Evolutionary conservation across 2,113 vertebrate species (phyloP).

Genomic region (Sarotherodon lohbergeri): DNA sequence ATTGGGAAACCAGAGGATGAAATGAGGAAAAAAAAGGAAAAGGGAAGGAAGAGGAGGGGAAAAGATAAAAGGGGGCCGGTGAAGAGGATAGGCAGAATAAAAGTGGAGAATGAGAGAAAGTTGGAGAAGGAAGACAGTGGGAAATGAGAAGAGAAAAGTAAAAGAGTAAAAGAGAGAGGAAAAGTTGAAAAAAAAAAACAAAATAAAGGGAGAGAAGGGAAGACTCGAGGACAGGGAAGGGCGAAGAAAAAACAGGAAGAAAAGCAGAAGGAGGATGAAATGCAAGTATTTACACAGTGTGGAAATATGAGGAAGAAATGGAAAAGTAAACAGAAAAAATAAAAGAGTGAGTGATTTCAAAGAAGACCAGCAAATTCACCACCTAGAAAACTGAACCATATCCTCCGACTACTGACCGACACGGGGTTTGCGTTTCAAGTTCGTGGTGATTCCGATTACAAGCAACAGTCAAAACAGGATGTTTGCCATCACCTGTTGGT

Average conservation of each 20-base stretch:
- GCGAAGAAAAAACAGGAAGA: background rate
- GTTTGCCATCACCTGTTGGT: slow-evolving; percentile 3
- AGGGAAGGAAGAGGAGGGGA: background rate
- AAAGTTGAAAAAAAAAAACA: background rate
- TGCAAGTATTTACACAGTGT: background rate
- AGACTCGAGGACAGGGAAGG: background rate
- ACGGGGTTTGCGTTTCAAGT: background rate
- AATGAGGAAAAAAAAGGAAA: background rate
- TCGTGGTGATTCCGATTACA: background rate
- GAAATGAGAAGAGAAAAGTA: background rate
- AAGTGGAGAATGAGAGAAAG: background rate
- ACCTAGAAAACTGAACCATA: background rate
- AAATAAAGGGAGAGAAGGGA: background rate
- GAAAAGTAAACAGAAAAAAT: background rate
- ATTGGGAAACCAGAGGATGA: background rate
- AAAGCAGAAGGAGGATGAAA: background rate
- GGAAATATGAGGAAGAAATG: background rate
- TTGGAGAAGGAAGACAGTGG: background rate
- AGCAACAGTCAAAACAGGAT: background rate
- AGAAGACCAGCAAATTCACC: background rate
- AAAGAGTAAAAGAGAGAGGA: background rate
- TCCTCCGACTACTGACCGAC: background rate
- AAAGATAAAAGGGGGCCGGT: background rate
- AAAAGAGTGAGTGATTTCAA: background rate
- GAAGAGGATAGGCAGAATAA: background rate